Evolutionary conservation across 1,140 invertebrate genomes (phyloP).

Genomic region (Hylaeus anthracinus): DNA sequence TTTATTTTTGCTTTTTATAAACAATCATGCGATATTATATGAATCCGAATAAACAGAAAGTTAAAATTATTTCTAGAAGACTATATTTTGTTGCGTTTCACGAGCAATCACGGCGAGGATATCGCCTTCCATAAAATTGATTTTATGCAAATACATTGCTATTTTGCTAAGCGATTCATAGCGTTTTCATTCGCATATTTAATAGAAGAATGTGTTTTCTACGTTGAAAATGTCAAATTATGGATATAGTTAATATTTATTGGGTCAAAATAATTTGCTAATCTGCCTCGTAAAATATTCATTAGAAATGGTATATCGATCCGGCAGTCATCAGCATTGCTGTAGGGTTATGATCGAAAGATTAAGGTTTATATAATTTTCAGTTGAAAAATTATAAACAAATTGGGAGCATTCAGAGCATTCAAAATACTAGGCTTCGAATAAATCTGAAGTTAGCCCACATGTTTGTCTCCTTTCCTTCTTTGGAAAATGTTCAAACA

Average conservation of each 20-base stretch:
- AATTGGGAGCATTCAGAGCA: neutral
- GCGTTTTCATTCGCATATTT: neutral
- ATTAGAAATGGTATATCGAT: neutral
- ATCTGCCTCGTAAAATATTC: constrained; percentile 1
- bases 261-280: neutral
- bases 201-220: neutral
- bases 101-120: neutral
- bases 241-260: neutral
- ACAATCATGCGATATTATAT: neutral
- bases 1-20: neutral
- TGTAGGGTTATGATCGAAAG: neutral
- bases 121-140: constrained; percentile 25
- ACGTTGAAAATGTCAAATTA: neutral
- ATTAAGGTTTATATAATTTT: neutral
- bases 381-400: neutral
- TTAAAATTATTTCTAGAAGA: neutral
- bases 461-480: too few species aligned
- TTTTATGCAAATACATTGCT: constrained; percentile 37
- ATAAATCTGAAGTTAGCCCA: too few species aligned
- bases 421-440: too few species aligned
- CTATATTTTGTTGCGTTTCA: neutral
- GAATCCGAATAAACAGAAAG: neutral
- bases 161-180: constrained; percentile 11
- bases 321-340: neutral
- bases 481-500: too few species aligned